Percentiles rank a stretch among this genome's conserved stretches.
Conservation (phyloP, 2,113 vertebrate genomes). For the Rhineura floridana region DNA sequence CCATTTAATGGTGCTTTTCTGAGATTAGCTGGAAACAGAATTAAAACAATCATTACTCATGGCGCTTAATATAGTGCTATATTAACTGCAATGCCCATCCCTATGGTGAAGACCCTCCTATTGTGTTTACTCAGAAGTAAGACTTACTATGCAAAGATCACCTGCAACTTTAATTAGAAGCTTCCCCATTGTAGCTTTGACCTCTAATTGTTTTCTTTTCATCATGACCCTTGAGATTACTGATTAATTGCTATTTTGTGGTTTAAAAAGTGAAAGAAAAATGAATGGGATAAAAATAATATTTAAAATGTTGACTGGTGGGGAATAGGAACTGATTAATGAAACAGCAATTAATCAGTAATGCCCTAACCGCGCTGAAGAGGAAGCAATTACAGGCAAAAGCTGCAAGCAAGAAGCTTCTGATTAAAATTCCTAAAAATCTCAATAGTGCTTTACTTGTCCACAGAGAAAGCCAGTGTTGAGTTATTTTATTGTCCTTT, state of each 20-base stretch:
- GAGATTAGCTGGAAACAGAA: not conserved
- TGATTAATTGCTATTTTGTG: not conserved
- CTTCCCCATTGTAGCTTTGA: not conserved
- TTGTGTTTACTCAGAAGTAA: not conserved
- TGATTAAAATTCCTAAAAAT: not conserved
- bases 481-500: not conserved
- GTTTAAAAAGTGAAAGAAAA: not conserved
- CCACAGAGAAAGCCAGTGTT: not conserved
- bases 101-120: not conserved
- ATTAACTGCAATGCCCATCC: too few species aligned
- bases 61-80: not conserved
- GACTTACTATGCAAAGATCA: not conserved
- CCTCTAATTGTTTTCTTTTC: not conserved
- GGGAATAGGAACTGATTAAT: not conserved
- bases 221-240: not conserved
- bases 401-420: not conserved
- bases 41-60: not conserved
- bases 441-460: not conserved
- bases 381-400: not conserved
- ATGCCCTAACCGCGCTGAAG: not conserved
- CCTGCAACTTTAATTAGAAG: not conserved
- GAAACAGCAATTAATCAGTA: not conserved
- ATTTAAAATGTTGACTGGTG: not conserved
- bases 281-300: not conserved
- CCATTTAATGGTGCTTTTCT: not conserved